A percentile compares a stretch with the other conserved stretches of the same genome.
These are phyloP conservation scores for Alouatta palliata DNA, from an alignment of 2,113 vertebrate genomes.

Conservation along the genomic window DNA sequence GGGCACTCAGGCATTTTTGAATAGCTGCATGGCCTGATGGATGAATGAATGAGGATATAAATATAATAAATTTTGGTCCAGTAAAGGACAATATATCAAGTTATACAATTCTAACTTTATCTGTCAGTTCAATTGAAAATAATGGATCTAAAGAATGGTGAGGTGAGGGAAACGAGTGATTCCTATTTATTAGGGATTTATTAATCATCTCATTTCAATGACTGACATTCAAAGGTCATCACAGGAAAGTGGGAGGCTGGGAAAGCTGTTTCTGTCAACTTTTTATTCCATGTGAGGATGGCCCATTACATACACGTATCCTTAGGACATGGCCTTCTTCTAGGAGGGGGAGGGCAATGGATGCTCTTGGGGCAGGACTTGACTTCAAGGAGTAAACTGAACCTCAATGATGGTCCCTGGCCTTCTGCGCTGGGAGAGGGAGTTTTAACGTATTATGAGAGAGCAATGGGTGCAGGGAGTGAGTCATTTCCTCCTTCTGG, in stretches of 20 bases:
- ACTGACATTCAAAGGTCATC: not conserved
- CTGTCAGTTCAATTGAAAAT: not conserved
- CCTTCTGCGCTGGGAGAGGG: not conserved
- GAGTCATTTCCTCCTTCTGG: constrained; percentile 76
- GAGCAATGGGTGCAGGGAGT: constrained; percentile 20
- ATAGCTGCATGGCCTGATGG: not conserved
- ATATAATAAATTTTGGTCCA: not conserved
- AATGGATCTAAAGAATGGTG: not conserved
- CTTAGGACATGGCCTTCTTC: not conserved
- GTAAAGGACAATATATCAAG: not conserved
- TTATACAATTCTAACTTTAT: not conserved
- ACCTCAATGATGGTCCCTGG: not conserved
- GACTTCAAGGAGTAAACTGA: constrained; percentile 27
- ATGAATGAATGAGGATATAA: not conserved
- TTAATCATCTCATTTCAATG: not conserved
- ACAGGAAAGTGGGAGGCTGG: not conserved
- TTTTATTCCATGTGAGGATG: not conserved
- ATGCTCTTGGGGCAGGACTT: not conserved
- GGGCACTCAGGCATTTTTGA: not conserved
- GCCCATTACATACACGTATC: accelerated
- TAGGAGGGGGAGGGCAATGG: not conserved
- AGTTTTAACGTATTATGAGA: constrained; percentile 7
- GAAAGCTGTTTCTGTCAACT: not conserved
- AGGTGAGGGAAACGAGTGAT: not conserved
- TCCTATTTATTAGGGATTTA: not conserved